Base-by-base conservation (phyloP, 2,797 vertebrate genomes). In the Hemibagrus guttatus region DNA sequence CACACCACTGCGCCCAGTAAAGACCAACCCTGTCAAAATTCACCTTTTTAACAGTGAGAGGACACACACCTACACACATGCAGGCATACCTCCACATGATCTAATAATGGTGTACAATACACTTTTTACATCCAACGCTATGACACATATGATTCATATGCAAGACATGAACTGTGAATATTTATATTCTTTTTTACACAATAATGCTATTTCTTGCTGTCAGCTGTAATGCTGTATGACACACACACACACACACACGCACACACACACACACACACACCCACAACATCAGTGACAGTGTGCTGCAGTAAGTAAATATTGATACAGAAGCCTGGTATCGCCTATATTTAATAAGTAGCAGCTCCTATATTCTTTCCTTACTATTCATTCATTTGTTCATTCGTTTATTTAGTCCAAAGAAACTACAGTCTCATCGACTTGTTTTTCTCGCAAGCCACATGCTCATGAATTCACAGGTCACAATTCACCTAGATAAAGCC, bases 21-120 rank as follows among this genome's bases (percentile, higher is more conserved):
- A 92, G 92, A 92, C 92, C 90, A 39, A 90, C 92, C 94, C 94
- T 96, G 95, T 96, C 95, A 96, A 93, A 94, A 94, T 91, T 93
- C 66, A 83, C 69, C 63, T 46, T 84, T 42, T 72, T n/a, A 56
- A 82, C 46, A 68, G 63, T 82, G 17, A 82, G 16, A 52, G 63
- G 16, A 54, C 61, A 69, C 61, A 64, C 52, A 46, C 72, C 52
- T 58, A 64, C 86, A 85, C 39, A 35, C 28, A 83, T 2, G 1
- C 49, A 35, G 28, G 3, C 52, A 71, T 56, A 71, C 16, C 21
- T 39, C 23, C 31, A 39, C 31, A 42, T 39, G 1, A 31, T 56
- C 13, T 39, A 71, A 58, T 71, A 66, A 81, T n/a, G 14, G 13
- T n/a, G 78, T 26, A 42, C 58, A 46, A 14, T 42, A 42, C 42